Evolutionary conservation across 2,888 invertebrate species (phyloP), one percentile per base, ranked within the genome.

Genomic region (Nasonovia ribisnigri): DNA sequence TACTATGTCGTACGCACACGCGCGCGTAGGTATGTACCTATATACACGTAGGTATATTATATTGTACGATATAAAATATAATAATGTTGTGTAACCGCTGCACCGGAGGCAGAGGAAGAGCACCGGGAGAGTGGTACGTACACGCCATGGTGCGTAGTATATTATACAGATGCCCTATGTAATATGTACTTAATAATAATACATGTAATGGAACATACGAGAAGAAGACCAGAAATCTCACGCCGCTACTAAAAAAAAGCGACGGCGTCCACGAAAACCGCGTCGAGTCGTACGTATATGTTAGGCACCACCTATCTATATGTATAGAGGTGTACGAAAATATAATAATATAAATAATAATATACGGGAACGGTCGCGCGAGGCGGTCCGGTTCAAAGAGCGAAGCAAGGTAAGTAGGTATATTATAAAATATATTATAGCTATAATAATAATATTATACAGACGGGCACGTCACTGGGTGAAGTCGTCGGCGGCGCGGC

Each of bases 361-460:
- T 77, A 20, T 20, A 84, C 29, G 51, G 91, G 43, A 54, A 67
- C 51, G 60, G 88, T 88, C 91, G 91, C 42, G 57, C 86, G 60
- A 92, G 86, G 91, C 91, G 91, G 91, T 86, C 46, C n/a, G 60
- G 60, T 43, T 92, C 91, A 92, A 92, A 92, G 91, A 92, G 86
- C 46, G 26, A 24, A 60, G 77, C 43, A 29, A 57, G 20, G n/a
- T 13, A 29, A 10, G 77, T 13, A 29, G 20, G 77, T 77, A 84
- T 84, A 84, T 84, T 84, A 77, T 43, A 43, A 43, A 84, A 84
- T 84, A 84, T 84, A 84, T 67, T 67, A 67, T 67, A 67, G n/a
- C 67, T 11, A 54, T 54, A 54, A 54, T 77, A 77, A 77, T 77
- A 77, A 77, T 77, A 77, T 36, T 77, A 77, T 36, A 36, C 77